phyloP scores from a whole-genome alignment of 2,888 invertebrate species.

The Clusia tigrina region DNA sequence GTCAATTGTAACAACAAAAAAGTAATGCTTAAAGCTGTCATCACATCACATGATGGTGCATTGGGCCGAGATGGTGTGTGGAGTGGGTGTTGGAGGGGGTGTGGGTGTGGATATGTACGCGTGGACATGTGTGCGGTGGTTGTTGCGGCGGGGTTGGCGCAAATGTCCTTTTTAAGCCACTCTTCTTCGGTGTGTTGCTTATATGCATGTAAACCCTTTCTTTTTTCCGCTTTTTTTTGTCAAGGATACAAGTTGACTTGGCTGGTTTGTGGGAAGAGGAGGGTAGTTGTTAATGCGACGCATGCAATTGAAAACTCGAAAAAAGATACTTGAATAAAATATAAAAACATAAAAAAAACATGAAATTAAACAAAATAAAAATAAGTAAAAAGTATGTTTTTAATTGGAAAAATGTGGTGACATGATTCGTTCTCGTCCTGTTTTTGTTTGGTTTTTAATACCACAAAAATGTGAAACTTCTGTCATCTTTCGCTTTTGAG shows the following conservation, averaged over 20 bases:
- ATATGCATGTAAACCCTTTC: neutral
- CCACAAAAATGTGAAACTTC: no score
- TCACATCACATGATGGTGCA: neutral
- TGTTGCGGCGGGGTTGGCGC: neutral
- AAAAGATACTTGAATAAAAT: slow-evolving; percentile 2
- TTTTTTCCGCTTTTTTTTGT: neutral
- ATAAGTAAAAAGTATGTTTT: neutral
- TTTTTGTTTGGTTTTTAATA: no score
- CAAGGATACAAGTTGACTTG: neutral
- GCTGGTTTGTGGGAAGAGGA: neutral
- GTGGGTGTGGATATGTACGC: no score
- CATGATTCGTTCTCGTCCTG: neutral
- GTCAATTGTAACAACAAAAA: neutral
- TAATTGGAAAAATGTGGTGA: slow-evolving; percentile 5
- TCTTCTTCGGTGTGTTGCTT: slow-evolving; percentile 1
- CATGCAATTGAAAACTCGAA: no score
- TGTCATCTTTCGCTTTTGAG: no score
- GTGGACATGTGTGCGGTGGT: no score
- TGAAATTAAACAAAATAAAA: neutral
- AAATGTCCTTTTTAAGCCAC: slow-evolving; percentile 8
- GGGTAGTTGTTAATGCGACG: neutral
- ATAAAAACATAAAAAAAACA: neutral
- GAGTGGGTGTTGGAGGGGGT: neutral
- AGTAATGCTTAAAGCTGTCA: neutral
- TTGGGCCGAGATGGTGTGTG: neutral